phyloP scores from a whole-genome alignment of 2,113 vertebrate genomes.

The Cromileptes altivelis region DNA sequence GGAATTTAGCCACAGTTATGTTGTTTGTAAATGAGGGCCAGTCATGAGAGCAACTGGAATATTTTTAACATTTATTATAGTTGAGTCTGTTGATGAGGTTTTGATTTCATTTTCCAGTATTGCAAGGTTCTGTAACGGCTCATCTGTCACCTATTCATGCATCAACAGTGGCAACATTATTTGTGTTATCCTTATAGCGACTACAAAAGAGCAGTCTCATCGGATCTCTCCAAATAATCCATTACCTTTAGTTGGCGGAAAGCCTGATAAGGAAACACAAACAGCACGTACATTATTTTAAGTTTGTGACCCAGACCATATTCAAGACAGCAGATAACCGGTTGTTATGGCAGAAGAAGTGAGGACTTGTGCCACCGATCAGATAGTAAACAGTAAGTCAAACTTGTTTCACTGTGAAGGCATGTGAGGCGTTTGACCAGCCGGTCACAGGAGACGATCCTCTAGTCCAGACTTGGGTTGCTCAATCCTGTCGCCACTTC shows the following conservation, averaged over 20 bases:
- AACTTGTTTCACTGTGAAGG: slow-evolving; percentile 28
- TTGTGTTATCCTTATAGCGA: neutral
- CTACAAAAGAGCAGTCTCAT: neutral
- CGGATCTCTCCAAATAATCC: neutral
- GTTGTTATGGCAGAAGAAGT: neutral
- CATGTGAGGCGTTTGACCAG: slow-evolving; percentile 46
- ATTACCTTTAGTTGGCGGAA: neutral
- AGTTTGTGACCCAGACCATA: neutral
- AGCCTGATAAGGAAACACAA: too few relatives aligned
- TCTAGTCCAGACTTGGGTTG: slow-evolving; percentile 72
- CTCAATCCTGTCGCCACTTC: slow-evolving; percentile 80
- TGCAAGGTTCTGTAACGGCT: neutral
- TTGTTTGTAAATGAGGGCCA: neutral
- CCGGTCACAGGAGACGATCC: slow-evolving; percentile 66
- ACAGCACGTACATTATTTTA: neutral
- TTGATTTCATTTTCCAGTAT: neutral
- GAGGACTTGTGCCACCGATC: neutral
- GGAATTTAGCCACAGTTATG: neutral
- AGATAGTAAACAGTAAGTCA: slow-evolving; percentile 33
- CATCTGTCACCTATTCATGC: slow-evolving; percentile 3
- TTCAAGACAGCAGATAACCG: neutral
- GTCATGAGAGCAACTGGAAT: slow-evolving; percentile 10
- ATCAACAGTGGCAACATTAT: slow-evolving; percentile 5
- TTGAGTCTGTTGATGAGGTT: neutral
- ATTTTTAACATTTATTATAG: neutral